Conservation (phyloP, 2,888 invertebrate genomes). For the Dolichomitus sp. region DNA sequence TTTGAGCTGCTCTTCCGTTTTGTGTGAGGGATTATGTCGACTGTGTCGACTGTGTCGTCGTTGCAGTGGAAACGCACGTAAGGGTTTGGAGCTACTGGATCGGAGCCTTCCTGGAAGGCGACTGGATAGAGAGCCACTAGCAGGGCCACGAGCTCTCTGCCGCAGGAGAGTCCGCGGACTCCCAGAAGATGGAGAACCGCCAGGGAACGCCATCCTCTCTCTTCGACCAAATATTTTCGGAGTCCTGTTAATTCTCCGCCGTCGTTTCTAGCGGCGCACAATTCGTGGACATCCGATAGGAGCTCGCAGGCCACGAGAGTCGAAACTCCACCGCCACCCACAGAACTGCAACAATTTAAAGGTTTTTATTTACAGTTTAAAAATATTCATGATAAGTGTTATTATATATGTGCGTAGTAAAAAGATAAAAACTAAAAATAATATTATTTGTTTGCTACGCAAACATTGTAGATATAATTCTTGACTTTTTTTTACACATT, state of each 20-base stretch:
- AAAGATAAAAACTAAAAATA: no score
- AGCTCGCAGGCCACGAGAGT: conserved; percentile 90
- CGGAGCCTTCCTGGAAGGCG: conserved; percentile 38
- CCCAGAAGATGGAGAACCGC: conserved; percentile 88
- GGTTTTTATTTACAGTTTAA: not conserved
- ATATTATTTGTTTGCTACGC: no score
- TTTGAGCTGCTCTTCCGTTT: conserved; percentile 72
- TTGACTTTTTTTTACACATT: no score
- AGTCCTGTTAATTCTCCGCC: conserved; percentile 85
- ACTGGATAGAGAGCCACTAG: conserved; percentile 88
- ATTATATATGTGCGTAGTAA: no score
- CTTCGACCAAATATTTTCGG: conserved; percentile 88
- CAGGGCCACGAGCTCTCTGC: conserved; percentile 88
- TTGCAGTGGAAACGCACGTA: conserved; percentile 79
- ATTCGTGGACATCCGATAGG: conserved; percentile 89
- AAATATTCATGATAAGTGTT: no score
- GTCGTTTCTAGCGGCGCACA: conserved; percentile 83
- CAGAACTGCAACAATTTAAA: conserved; percentile 84
- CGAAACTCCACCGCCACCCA: conserved; percentile 88
- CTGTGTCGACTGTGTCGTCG: conserved; percentile 81
- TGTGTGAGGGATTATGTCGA: conserved; percentile 80
- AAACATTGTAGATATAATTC: no score
- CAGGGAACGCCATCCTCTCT: conserved; percentile 89
- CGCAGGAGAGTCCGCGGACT: conserved; percentile 89
- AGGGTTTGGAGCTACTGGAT: conserved; percentile 71